Evolutionary conservation across 2,888 invertebrate genomes (phyloP).

Genomic region (Nymphalis urticae): DNA sequence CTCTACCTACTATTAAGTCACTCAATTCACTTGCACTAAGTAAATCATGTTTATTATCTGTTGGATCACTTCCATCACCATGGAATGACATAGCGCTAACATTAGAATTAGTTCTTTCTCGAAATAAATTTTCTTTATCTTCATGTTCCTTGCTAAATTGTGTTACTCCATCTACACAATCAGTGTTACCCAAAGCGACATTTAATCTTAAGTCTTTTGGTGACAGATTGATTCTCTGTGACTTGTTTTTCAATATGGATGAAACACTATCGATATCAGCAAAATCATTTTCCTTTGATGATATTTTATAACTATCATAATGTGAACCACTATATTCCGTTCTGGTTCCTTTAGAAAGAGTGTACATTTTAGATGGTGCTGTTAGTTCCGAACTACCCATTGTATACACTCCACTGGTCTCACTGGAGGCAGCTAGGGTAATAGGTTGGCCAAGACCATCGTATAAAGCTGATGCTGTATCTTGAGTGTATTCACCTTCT

Average conservation of each 20-base stretch:
- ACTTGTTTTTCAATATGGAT: constrained; percentile 77
- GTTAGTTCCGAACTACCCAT: constrained; percentile 86
- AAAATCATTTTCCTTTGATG: constrained; percentile 71
- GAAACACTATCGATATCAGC: constrained; percentile 78
- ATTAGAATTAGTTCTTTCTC: constrained; percentile 88
- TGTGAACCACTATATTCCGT: constrained; percentile 78
- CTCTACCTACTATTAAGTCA: constrained; percentile 90
- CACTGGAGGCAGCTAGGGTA: constrained; percentile 87
- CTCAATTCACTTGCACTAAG: constrained; percentile 92
- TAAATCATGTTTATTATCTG: constrained; percentile 87
- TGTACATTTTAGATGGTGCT: constrained; percentile 82
- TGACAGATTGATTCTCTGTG: constrained; percentile 63
- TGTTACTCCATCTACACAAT: constrained; percentile 76
- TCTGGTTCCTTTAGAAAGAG: constrained; percentile 67
- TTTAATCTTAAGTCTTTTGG: constrained; percentile 53
- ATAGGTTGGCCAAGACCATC: constrained; percentile 76
- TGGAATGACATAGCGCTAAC: constrained; percentile 91
- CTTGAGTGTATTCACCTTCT: constrained; percentile 83
- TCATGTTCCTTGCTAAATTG: constrained; percentile 71
- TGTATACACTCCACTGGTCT: constrained; percentile 93
- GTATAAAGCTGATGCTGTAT: constrained; percentile 82
- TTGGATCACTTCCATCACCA: constrained; percentile 94
- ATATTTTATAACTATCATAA: constrained; percentile 81
- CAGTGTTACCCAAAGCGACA: constrained; percentile 59
- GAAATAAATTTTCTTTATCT: constrained; percentile 76